Conservation (phyloP, 2,797 vertebrate genomes). For the Linurgus olivaceus region DNA sequence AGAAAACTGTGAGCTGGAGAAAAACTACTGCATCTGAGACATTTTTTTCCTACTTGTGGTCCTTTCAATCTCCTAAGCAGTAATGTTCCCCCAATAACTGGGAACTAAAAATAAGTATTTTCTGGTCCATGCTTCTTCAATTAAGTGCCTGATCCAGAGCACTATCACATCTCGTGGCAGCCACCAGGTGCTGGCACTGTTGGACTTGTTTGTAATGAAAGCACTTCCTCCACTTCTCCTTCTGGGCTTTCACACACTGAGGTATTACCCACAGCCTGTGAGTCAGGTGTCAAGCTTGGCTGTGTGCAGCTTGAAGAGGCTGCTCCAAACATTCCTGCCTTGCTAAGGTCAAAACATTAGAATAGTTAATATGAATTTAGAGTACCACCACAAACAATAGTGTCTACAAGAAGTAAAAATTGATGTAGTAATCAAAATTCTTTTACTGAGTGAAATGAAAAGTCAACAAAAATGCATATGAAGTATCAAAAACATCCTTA, state of each 20-base stretch:
- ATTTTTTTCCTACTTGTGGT: background rate
- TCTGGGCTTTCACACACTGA: background rate
- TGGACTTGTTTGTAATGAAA: background rate
- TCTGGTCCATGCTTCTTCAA: background rate
- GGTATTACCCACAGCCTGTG: background rate
- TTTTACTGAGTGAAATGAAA: background rate
- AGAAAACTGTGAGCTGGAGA: background rate
- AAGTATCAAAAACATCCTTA: background rate
- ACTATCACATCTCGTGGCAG: background rate
- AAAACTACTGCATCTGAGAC: background rate
- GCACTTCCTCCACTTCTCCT: background rate
- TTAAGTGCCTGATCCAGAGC: accelerated
- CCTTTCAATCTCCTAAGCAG: background rate
- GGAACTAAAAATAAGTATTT: background rate
- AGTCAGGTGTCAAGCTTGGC: background rate
- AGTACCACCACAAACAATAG: background rate
- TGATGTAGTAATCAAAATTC: background rate
- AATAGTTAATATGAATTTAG: background rate
- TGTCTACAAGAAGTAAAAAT: background rate
- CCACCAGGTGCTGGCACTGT: background rate
- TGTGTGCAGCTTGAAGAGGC: background rate
- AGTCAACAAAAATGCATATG: background rate
- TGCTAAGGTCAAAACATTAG: background rate
- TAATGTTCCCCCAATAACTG: background rate
- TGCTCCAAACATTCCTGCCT: background rate